phyloP scores from a whole-genome alignment of 2,113 vertebrate genomes.

The Etia nguti region DNA sequence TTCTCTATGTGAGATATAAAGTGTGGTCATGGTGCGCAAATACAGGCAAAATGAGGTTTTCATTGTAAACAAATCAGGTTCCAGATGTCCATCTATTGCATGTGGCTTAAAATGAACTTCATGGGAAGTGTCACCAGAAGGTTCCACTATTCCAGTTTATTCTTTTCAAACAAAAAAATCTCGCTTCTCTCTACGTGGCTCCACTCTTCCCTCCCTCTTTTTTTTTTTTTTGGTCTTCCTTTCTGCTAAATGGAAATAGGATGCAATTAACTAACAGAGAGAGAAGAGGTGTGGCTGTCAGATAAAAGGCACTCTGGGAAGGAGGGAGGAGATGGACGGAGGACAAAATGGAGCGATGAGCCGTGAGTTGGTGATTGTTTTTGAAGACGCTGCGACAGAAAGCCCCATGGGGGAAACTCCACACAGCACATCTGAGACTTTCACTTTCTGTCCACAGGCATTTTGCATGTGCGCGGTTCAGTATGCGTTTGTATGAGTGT shows the following conservation, averaged over 20 bases:
- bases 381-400: constrained; percentile 41
- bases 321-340: constrained; percentile 19
- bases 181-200: background rate
- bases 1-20: background rate
- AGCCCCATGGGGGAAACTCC: constrained; percentile 26
- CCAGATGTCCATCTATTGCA: background rate
- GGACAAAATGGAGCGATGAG: constrained; percentile 13
- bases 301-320: constrained; percentile 29
- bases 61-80: background rate
- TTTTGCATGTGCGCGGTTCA: background rate
- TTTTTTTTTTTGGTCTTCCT: background rate
- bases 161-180: constrained; percentile 3
- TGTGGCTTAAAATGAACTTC: background rate
- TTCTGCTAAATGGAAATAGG: constrained; percentile 43
- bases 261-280: constrained; percentile 52
- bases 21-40: background rate
- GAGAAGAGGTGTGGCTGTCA: constrained; percentile 47
- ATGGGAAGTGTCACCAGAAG: background rate
- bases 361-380: constrained; percentile 21
- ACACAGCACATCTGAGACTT: constrained; percentile 12
- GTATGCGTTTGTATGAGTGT: background rate
- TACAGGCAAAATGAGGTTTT: background rate
- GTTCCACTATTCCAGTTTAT: background rate
- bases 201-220: background rate
- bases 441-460: background rate